phyloP scores from a whole-genome alignment of 30 jellyfish, hydroid and myxozoan species.

The Phacellophora camtschatica region DNA sequence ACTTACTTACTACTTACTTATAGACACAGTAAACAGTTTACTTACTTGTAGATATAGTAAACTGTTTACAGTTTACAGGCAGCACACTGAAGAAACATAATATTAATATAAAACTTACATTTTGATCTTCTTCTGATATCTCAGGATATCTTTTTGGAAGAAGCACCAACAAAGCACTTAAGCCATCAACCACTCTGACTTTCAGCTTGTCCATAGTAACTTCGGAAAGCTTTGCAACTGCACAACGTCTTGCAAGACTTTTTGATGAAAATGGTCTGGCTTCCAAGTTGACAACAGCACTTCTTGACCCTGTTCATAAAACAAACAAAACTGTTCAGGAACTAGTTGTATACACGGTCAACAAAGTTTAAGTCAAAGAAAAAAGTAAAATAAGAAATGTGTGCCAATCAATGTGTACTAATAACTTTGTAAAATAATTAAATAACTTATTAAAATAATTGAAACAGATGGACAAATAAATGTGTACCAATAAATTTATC shows the following conservation, averaged over 20 bases:
- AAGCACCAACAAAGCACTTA: slow-evolving; percentile 83
- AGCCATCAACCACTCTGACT: slow-evolving; percentile 72
- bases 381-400: too few relatives aligned
- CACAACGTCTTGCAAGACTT: slow-evolving; percentile 88
- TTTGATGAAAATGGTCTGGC: slow-evolving; percentile 85
- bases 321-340: too few relatives aligned
- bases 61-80: not conserved
- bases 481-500: too few relatives aligned
- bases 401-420: too few relatives aligned
- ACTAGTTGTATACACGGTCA: too few relatives aligned
- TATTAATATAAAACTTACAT: slow-evolving; percentile 11
- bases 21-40: too few relatives aligned
- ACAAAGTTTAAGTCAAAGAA: too few relatives aligned
- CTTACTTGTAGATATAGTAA: too few relatives aligned
- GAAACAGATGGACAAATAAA: too few relatives aligned
- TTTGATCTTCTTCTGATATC: slow-evolving; percentile 59
- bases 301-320: slow-evolving; percentile 72
- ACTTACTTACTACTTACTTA: too few relatives aligned
- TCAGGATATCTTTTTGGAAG: slow-evolving; percentile 63
- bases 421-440: too few relatives aligned
- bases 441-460: too few relatives aligned
- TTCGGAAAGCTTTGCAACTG: slow-evolving; percentile 69
- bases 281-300: slow-evolving; percentile 92
- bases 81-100: not conserved
- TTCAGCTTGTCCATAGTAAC: slow-evolving; percentile 54